These are phyloP conservation scores for Potorous gilbertii DNA, from an alignment of 2,797 vertebrate genomes.

Conservation along the genomic window DNA sequence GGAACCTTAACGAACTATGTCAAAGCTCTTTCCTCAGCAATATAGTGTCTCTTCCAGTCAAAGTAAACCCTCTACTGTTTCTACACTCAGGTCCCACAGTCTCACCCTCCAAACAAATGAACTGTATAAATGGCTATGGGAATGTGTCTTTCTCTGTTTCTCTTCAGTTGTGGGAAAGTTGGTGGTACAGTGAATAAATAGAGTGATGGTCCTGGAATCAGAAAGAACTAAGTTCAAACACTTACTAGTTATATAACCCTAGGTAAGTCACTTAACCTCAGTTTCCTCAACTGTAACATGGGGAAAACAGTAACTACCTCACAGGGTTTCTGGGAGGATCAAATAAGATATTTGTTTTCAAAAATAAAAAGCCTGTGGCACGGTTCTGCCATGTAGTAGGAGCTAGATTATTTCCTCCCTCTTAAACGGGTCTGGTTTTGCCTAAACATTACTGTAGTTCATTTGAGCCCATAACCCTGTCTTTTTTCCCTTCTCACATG, in stretches of 20 bases:
- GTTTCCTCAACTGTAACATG: background rate
- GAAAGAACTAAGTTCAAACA: background rate
- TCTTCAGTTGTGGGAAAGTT: background rate
- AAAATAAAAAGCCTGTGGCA: background rate
- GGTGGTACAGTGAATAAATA: background rate
- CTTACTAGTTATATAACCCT: background rate
- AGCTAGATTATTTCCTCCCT: background rate
- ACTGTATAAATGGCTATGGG: background rate
- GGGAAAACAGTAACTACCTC: background rate
- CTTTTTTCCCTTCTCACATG: background rate
- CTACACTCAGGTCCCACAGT: too few species aligned
- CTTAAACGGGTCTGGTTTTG: background rate
- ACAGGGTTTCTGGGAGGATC: background rate
- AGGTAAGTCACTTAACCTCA: background rate
- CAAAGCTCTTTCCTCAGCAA: too few species aligned
- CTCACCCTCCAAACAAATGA: background rate
- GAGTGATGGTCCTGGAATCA: background rate
- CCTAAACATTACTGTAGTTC: background rate
- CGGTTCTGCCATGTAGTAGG: background rate
- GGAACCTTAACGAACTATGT: too few species aligned
- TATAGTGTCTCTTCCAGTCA: background rate
- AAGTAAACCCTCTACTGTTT: background rate
- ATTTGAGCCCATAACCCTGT: background rate
- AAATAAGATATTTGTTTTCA: background rate
- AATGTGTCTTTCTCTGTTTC: background rate